Conservation (phyloP, 2,888 invertebrate genomes). For the Erynnis tages region DNA sequence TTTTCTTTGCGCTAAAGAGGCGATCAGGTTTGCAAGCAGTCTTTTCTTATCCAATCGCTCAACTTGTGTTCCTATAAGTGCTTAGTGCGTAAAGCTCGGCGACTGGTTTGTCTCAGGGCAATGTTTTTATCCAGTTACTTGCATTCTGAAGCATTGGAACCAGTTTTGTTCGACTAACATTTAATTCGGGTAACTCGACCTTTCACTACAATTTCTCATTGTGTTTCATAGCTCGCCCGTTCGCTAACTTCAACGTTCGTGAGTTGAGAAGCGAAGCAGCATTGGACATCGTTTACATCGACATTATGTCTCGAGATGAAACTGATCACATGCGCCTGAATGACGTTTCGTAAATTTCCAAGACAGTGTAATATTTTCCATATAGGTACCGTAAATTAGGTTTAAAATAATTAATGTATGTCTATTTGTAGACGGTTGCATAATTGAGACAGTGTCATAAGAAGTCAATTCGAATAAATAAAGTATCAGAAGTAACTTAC, state of each 20-base stretch:
- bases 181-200: slow-evolving; percentile 64
- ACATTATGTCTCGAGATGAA: background rate
- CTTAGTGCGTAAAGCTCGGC: slow-evolving; percentile 41
- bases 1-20: slow-evolving; percentile 22
- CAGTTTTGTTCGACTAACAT: slow-evolving; percentile 68
- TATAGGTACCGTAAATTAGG: background rate
- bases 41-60: slow-evolving; percentile 45
- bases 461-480: too few relatives aligned
- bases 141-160: slow-evolving; percentile 77
- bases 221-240: slow-evolving; percentile 48
- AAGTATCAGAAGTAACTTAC: too few relatives aligned
- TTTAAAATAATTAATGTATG: too few relatives aligned
- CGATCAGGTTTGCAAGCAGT: slow-evolving; percentile 35
- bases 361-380: background rate
- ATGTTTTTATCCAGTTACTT: slow-evolving; percentile 79
- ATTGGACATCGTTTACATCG: slow-evolving; percentile 40
- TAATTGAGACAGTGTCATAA: too few relatives aligned
- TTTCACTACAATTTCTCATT: slow-evolving; percentile 69
- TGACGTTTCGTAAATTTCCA: slow-evolving; percentile 20
- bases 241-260: slow-evolving; percentile 36
- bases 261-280: slow-evolving; percentile 40
- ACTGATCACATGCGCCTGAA: slow-evolving; percentile 5
- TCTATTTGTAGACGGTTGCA: background rate
- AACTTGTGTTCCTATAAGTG: slow-evolving; percentile 42
- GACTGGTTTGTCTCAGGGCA: slow-evolving; percentile 73